Evolutionary conservation across 2,888 invertebrate species (phyloP), one percentile per base, ranked within the genome.

Genomic region (Parnassius smintheus): DNA sequence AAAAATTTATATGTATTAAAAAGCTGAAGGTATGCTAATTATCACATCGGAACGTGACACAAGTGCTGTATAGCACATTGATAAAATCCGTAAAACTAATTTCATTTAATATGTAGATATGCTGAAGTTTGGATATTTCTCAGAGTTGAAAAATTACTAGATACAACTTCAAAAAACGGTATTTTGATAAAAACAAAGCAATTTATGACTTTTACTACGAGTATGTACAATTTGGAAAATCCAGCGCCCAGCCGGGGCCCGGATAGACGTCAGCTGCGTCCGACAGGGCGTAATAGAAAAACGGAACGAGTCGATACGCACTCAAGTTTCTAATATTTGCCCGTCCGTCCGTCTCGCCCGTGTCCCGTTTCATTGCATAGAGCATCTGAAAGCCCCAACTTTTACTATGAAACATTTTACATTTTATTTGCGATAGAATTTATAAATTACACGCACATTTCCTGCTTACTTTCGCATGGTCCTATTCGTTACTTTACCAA

Each of bases 221-320:
- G 49, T 49, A n/a, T 4, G 48, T 48, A 13, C 8, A 13, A 49
- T 49, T 18, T 49, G 13, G 13, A 18, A 49, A 9, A 18, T 13
- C 13, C 1, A 13, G 2, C 49, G 18, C n/a, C 49, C 8, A 49
- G 49, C 3, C 41, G 51, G 42, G 61, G 63, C 56, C 57, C 59
- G 51, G 62, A 61, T 45, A 54, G 41, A 61, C 77, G 80, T 75
- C 83, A 76, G 73, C 80, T 83, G 84, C 74, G 60, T 35, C 62
- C 72, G 83, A 80, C 80, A 72, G 77, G 73, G 66, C 66, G 66
- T 75, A 74, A 80, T 78, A 76, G 75, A 76, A 80, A 80, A 81
- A 74, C 68, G 50, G 44, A 56, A 42, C 68, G 70, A 72, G 70
- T 67, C 71, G 72, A 75, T 75, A 71, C 42, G 25, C 18, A 49